phyloP scores from a whole-genome alignment of 1,140 invertebrate species.

The Calephelis nemesis region DNA sequence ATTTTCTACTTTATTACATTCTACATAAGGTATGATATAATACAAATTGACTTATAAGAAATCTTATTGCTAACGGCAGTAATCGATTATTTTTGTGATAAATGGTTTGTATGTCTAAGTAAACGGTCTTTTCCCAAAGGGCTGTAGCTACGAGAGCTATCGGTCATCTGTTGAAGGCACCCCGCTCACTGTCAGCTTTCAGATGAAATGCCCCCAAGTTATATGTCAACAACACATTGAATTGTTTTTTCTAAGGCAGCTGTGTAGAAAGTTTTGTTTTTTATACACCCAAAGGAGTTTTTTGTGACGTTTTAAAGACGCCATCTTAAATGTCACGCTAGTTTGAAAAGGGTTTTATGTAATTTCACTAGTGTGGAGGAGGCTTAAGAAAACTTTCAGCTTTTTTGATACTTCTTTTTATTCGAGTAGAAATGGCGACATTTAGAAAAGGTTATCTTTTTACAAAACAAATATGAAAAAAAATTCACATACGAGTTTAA shows the following conservation, averaged over 20 bases:
- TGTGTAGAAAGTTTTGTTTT: slow-evolving; percentile 14
- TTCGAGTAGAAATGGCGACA: background rate
- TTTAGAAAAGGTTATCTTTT: no score
- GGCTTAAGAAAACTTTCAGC: background rate
- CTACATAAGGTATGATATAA: no score
- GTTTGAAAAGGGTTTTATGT: slow-evolving; percentile 12
- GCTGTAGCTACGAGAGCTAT: slow-evolving; percentile 17
- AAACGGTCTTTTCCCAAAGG: slow-evolving; percentile 15
- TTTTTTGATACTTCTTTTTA: background rate
- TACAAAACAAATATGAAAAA: no score
- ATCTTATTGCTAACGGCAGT: background rate
- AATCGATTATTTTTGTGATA: slow-evolving; percentile 15
- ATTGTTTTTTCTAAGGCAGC: slow-evolving; percentile 12
- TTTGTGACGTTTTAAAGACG: slow-evolving; percentile 10
- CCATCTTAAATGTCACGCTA: slow-evolving; percentile 11
- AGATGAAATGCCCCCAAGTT: slow-evolving; percentile 17
- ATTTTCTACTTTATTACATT: no score
- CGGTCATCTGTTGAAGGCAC: slow-evolving; percentile 23
- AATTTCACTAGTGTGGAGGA: background rate
- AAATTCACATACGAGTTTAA: no score
- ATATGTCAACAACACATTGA: slow-evolving; percentile 23
- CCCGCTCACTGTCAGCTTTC: slow-evolving; percentile 20
- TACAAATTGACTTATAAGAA: background rate
- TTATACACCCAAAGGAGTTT: slow-evolving; percentile 14
- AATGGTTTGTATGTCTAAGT: slow-evolving; percentile 18